Base-by-base conservation (phyloP, 1,140 invertebrate species). In the Dreissena polymorpha region DNA sequence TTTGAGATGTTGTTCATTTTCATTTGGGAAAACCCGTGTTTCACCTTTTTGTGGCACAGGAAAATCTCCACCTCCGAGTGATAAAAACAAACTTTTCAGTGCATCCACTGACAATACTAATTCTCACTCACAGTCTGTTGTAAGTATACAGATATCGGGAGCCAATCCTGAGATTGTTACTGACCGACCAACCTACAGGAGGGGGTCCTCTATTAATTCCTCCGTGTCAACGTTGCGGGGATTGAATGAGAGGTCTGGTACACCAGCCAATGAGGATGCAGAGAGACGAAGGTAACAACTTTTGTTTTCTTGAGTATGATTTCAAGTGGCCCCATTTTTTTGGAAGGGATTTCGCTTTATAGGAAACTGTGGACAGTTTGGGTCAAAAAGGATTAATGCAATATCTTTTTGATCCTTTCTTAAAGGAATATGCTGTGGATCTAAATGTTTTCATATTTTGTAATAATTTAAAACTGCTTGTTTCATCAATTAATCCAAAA, bases 161-260 rank as follows among this genome's bases (percentile, higher is more conserved):
- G 39, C 50, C 0, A 73, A 82, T 68, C 63, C 64, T 27, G 29
- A 18, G 16, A n/a, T 27, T 55, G 60, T 70, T 7, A 29, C 69
- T 14, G 60, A 50, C n/a, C 25, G 51, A 70, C 29, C n/a, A 55
- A 16, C 57, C 50, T 29, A 51, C 25, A 70, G 39, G 6, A 21
- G 78, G 27, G 18, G 23, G n/a, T 72, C 79, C 27, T 82, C 79
- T 14, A 68, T 82, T 39, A 78, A 75, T 84, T 88, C 87, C n/a
- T 88, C 87, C n/a, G 70, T 88, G 29, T 85, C 85, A 16, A 88
- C 85, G 10, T 51, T 86, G 29, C 70, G 82, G 27, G 83, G 86
- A 57, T 73, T 53, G 50, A 64, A 57, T 18, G 88, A 87, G 25
- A 74, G 87, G 75, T 75, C 86, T 25, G 88, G 81, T 25, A 89